Conservation (phyloP, 1,140 invertebrate genomes). For the Bombyx mandarina region DNA sequence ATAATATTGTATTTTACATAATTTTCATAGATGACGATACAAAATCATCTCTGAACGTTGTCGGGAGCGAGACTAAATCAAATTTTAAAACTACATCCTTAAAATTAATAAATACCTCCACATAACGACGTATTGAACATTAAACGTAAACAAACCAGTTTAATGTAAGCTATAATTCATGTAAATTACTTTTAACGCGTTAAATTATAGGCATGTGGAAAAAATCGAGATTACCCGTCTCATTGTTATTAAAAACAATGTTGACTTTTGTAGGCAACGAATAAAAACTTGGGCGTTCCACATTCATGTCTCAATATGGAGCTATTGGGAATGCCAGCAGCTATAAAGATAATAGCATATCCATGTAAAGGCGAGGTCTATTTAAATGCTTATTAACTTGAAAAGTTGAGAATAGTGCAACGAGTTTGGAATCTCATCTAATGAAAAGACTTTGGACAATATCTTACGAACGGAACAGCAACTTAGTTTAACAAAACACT, state of each 20-base stretch:
- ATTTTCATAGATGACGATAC: too few relatives aligned
- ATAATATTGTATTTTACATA: too few relatives aligned
- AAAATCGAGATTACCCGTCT: conserved; percentile 20
- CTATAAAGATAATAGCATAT: conserved; percentile 17
- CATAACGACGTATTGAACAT: too few relatives aligned
- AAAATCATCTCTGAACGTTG: too few relatives aligned
- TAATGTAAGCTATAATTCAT: too few relatives aligned
- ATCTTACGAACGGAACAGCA: too few relatives aligned
- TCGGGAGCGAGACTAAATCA: too few relatives aligned
- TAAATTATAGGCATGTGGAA: not conserved
- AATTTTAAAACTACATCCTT: too few relatives aligned
- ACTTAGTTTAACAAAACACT: not conserved
- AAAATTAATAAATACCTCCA: too few relatives aligned
- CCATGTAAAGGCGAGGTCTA: conserved; percentile 16
- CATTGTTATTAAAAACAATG: conserved; percentile 15
- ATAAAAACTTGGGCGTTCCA: conserved; percentile 11
- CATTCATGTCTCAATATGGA: conserved; percentile 13
- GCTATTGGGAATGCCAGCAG: conserved; percentile 13
- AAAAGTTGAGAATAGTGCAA: conserved; percentile 8
- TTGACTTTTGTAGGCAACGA: conserved; percentile 17
- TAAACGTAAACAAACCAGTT: too few relatives aligned
- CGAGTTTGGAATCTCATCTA: conserved; percentile 8
- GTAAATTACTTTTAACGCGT: too few relatives aligned
- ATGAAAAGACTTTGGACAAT: conserved; percentile 3
- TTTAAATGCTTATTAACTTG: conserved; percentile 15